Conservation (phyloP, 2,888 invertebrate species). For the Mythimna vitellina region DNA sequence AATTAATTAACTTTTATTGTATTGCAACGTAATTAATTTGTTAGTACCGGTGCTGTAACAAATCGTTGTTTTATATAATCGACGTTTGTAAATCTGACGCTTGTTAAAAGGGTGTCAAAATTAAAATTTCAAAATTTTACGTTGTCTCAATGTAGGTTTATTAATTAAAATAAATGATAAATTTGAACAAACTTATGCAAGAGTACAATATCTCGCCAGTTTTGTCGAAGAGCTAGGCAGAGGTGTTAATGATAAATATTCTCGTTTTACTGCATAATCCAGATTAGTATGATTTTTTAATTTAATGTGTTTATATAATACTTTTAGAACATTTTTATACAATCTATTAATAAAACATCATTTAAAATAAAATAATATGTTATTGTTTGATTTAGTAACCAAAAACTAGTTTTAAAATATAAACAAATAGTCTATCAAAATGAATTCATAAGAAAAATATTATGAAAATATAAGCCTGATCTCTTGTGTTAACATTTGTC, state of each 20-base stretch:
- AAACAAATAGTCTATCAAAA: background rate
- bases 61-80: slow-evolving; percentile 63
- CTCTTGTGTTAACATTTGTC: background rate
- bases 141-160: slow-evolving; percentile 4
- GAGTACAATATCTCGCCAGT: background rate
- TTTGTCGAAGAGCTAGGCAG: background rate
- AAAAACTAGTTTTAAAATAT: background rate
- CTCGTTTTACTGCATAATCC: slow-evolving; percentile 3
- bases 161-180: background rate
- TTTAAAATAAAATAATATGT: background rate
- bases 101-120: slow-evolving; percentile 42
- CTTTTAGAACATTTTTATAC: background rate
- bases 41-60: slow-evolving; percentile 57
- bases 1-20: slow-evolving; percentile 58
- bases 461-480: background rate
- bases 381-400: slow-evolving; percentile 10
- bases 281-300: background rate
- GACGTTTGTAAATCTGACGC: slow-evolving; percentile 44
- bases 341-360: slow-evolving; percentile 1
- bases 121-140: slow-evolving; percentile 39
- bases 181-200: background rate
- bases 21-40: slow-evolving; percentile 55
- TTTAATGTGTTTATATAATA: background rate
- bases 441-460: background rate
- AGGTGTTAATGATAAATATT: background rate